phyloP scores from a whole-genome alignment of 1,140 invertebrate genomes.

The Hirudo medicinalis region DNA sequence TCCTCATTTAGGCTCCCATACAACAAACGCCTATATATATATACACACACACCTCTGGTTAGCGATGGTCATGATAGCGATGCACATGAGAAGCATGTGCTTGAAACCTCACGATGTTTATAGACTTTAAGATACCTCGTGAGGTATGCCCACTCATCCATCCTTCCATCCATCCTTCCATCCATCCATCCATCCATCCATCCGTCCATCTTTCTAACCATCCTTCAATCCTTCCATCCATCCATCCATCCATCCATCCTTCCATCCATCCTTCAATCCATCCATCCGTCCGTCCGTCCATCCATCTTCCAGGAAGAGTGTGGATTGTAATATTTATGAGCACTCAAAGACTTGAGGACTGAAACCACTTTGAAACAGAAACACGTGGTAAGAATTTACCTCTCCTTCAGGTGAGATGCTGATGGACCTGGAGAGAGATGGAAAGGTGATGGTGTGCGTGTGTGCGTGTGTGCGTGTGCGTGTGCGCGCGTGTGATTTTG shows the following conservation, averaged over 20 bases:
- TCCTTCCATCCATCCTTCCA: not conserved
- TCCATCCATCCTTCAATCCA: not conserved
- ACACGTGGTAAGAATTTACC: no score
- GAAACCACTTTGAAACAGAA: no score
- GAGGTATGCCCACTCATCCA: not conserved
- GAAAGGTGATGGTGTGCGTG: no score
- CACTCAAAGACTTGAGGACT: no score
- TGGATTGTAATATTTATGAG: no score
- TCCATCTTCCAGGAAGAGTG: not conserved
- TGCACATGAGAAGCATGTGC: no score
- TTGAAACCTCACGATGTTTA: no score
- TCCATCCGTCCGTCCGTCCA: not conserved
- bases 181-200: not conserved
- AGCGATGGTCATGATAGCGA: no score
- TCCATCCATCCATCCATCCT: not conserved
- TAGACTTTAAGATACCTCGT: not conserved
- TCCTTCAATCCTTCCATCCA: not conserved
- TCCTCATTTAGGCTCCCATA: not conserved
- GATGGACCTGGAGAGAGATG: no score
- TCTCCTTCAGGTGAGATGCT: no score
- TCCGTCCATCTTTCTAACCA: not conserved
- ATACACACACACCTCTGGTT: not conserved
- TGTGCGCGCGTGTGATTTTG: no score
- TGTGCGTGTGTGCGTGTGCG: no score
- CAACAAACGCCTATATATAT: not conserved